phyloP scores from a whole-genome alignment of 64 coral and sea anemone species.

The Porites australiensis region DNA sequence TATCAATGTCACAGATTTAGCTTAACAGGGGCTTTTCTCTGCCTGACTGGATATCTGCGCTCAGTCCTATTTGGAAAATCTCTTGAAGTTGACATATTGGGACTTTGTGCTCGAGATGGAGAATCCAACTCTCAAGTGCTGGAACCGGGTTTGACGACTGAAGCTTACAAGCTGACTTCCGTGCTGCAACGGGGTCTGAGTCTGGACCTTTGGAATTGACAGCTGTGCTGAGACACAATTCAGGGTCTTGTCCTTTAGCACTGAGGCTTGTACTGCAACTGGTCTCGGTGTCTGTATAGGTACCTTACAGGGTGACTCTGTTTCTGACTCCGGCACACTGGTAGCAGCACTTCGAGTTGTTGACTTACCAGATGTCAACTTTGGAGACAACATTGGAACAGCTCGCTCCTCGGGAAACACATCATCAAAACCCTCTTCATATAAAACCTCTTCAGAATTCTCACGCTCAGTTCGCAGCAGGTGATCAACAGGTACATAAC shows the following conservation, averaged over 20 bases:
- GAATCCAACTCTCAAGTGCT: too few species aligned
- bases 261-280: background rate
- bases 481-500: constrained; percentile 61
- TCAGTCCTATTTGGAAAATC: background rate
- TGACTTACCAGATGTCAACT: background rate
- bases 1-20: constrained; percentile 9
- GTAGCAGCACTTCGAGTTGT: background rate
- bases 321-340: background rate
- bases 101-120: too few species aligned
- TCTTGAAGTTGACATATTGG: background rate
- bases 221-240: too few species aligned
- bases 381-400: background rate
- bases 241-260: too few species aligned
- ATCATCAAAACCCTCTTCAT: background rate
- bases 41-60: constrained; percentile 9
- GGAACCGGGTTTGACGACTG: too few species aligned
- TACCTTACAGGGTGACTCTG: background rate
- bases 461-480: background rate
- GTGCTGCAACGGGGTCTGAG: too few species aligned
- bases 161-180: too few species aligned
- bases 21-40: constrained; percentile 23
- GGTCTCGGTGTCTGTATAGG: constrained; percentile 3
- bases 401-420: background rate
- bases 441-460: background rate
- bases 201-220: too few species aligned